Conservation (phyloP, 2,797 vertebrate genomes). For the Rallus crepitans region DNA sequence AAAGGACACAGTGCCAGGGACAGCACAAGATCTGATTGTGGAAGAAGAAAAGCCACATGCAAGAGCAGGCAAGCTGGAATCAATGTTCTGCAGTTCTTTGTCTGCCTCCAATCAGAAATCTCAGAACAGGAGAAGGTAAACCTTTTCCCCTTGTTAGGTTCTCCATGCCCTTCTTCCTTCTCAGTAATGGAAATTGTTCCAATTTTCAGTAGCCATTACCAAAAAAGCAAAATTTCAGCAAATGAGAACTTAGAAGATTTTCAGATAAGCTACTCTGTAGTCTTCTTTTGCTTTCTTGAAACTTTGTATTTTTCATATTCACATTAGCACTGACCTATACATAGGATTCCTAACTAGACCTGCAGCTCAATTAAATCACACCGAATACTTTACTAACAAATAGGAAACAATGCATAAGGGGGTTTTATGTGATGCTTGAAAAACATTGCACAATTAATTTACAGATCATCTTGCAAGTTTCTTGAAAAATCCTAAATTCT, state of each 20-base stretch:
- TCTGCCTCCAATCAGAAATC: slow-evolving; percentile 67
- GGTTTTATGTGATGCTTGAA: not conserved
- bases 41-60: slow-evolving; percentile 65
- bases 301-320: not conserved
- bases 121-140: slow-evolving; percentile 74
- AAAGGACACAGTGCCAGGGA: not conserved
- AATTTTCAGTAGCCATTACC: not conserved
- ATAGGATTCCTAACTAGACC: not conserved
- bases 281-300: not conserved
- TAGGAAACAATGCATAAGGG: not conserved
- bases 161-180: not conserved
- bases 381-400: not conserved
- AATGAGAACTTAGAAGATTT: not conserved
- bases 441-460: not conserved
- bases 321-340: not conserved
- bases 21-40: not conserved
- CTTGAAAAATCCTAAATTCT: not conserved
- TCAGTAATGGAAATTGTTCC: not conserved
- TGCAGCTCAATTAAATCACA: not conserved
- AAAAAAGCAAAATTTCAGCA: not conserved
- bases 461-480: not conserved
- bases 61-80: slow-evolving; percentile 78
- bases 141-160: not conserved
- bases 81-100: slow-evolving; percentile 88
- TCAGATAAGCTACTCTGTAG: not conserved